Evolutionary conservation across 2,797 vertebrate genomes (phyloP).

Genomic region (Cossypha polioptera): DNA sequence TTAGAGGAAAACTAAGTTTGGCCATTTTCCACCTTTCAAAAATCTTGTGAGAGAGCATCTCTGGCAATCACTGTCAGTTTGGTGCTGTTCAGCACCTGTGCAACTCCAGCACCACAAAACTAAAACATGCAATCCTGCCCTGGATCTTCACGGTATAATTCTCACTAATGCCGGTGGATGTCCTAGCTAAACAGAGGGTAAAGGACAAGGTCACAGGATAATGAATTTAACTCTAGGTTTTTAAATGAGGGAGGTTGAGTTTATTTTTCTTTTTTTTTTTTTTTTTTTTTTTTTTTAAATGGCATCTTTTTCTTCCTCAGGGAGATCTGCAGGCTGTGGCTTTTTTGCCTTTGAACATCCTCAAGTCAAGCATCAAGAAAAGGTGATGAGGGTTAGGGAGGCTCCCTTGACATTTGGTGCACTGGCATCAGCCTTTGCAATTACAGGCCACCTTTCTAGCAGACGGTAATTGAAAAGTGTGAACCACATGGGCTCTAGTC

Average conservation of each 20-base stretch:
- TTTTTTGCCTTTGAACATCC: conserved; percentile 88
- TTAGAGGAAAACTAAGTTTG: background rate
- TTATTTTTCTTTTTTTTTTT: background rate
- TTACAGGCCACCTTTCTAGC: conserved; percentile 84
- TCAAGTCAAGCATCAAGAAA: conserved; percentile 78
- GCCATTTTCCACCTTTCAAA: background rate
- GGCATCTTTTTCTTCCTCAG: conserved; percentile 61
- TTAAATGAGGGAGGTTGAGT: conserved; percentile 33
- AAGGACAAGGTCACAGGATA: conserved; percentile 58
- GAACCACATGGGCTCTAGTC: conserved; percentile 83
- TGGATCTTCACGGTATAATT: background rate
- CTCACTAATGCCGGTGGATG: background rate
- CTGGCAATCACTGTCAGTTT: background rate
- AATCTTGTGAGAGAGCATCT: background rate
- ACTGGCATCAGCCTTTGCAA: conserved; percentile 82
- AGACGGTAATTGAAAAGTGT: conserved; percentile 85
- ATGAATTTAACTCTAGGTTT: conserved; percentile 47
- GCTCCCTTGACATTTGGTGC: conserved; percentile 81
- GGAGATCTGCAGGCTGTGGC: conserved; percentile 69
- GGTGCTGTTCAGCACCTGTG: background rate
- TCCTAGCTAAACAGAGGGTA: background rate
- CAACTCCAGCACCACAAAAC: background rate
- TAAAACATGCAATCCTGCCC: background rate
- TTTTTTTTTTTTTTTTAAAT: conserved; percentile 31
- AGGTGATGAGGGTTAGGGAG: conserved; percentile 75